Evolutionary conservation across 1,140 invertebrate species (phyloP).

Genomic region (Neelides sp.): DNA sequence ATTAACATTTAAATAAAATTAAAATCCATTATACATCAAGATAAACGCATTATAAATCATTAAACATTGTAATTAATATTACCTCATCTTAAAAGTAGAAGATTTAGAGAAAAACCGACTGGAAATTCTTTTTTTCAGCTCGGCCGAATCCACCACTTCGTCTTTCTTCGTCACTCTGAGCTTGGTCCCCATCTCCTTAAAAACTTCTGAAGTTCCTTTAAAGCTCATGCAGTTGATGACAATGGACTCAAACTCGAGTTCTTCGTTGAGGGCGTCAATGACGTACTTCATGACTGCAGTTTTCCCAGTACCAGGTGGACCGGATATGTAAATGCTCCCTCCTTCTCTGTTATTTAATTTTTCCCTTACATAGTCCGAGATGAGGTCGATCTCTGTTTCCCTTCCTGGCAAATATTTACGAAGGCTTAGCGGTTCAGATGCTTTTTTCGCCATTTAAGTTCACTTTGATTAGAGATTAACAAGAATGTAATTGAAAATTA

Average conservation of each 20-base stretch:
- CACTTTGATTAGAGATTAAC: no score
- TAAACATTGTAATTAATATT: no score
- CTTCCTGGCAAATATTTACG: conserved; percentile 72
- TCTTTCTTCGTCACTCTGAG: conserved; percentile 21
- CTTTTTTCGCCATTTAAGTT: no score
- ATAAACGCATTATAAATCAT: background rate
- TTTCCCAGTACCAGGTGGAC: conserved; percentile 92
- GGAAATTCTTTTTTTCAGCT: conserved; percentile 43
- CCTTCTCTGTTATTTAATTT: conserved; percentile 54
- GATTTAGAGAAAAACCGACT: conserved; percentile 43
- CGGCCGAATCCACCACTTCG: conserved; percentile 38
- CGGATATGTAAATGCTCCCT: conserved; percentile 81
- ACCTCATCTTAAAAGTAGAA: no score
- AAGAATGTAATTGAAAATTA: no score
- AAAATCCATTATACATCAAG: no score
- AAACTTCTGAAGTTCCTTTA: conserved; percentile 30
- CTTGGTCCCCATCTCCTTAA: conserved; percentile 27
- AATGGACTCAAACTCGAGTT: conserved; percentile 26
- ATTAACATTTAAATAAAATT: conserved; percentile 48
- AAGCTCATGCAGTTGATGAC: conserved; percentile 36
- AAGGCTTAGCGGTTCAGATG: no score
- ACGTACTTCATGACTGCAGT: conserved; percentile 71
- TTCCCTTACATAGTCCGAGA: conserved; percentile 54
- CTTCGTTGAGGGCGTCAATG: conserved; percentile 38
- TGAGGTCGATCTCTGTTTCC: conserved; percentile 56